Evolutionary conservation across 2,797 vertebrate genomes (phyloP).

Genomic region (Poecilia wingei): DNA sequence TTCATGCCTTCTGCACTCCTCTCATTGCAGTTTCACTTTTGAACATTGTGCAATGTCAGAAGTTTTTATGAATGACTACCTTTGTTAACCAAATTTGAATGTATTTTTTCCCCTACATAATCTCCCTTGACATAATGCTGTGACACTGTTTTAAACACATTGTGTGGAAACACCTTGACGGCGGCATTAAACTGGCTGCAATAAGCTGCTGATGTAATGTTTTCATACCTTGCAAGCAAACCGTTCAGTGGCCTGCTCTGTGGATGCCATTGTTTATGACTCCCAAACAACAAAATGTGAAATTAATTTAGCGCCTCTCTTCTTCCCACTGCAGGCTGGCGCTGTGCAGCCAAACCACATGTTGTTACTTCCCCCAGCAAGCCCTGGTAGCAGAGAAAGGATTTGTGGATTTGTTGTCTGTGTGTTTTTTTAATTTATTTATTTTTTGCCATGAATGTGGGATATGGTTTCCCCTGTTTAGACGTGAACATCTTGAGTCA

Average conservation of each 20-base stretch:
- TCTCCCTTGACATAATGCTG: not conserved
- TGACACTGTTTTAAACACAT: not conserved
- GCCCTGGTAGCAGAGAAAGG: slow-evolving; percentile 74
- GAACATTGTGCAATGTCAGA: not conserved
- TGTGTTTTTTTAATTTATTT: not conserved
- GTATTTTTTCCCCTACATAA: not conserved
- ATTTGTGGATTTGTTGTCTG: slow-evolving; percentile 63
- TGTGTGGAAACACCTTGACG: not conserved
- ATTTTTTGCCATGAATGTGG: slow-evolving; percentile 64
- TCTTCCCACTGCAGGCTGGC: slow-evolving; percentile 77
- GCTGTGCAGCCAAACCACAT: slow-evolving; percentile 82
- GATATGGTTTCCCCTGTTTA: slow-evolving; percentile 36
- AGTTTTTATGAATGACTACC: not conserved
- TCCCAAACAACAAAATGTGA: slow-evolving; percentile 81
- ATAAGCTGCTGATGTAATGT: slow-evolving; percentile 29
- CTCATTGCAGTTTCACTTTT: slow-evolving; percentile 5
- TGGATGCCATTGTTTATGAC: slow-evolving; percentile 70
- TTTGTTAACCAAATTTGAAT: not conserved
- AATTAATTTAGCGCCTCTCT: slow-evolving; percentile 82
- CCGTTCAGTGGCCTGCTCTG: not conserved
- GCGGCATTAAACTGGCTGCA: slow-evolving; percentile 1
- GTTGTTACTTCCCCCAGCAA: slow-evolving; percentile 80
- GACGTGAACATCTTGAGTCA: slow-evolving; percentile 39
- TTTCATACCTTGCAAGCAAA: slow-evolving; percentile 7
- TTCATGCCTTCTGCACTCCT: slow-evolving; percentile 46